phyloP scores from a whole-genome alignment of 2,113 vertebrate species.

The Lampris incognitus region DNA sequence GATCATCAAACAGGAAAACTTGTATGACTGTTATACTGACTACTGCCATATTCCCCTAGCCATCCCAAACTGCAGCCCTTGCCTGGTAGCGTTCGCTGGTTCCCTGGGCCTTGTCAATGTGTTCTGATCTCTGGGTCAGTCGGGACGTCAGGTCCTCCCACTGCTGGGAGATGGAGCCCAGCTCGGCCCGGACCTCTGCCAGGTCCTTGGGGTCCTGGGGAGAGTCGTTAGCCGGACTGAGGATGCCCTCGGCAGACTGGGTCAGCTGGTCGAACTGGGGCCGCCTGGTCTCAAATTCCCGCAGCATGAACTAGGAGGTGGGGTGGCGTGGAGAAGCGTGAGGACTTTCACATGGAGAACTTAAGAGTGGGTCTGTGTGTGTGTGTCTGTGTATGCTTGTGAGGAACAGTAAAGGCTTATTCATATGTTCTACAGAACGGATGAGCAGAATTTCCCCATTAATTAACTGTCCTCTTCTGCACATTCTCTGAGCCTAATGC shows the following conservation, averaged over 20 bases:
- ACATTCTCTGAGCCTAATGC: too few species aligned
- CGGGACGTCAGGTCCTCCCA: conserved; percentile 89
- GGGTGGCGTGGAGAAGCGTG: neutral
- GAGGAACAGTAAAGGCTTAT: too few species aligned
- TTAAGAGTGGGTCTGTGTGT: too few species aligned
- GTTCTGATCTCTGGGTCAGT: conserved; percentile 87
- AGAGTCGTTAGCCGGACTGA: conserved; percentile 78
- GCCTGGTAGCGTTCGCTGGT: conserved; percentile 92
- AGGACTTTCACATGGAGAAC: neutral
- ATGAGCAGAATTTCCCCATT: too few species aligned
- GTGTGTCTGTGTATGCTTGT: too few species aligned
- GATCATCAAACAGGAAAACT: too few species aligned
- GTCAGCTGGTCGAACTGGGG: conserved; percentile 95
- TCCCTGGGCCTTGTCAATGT: conserved; percentile 92
- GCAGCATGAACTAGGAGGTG: conserved; percentile 92
- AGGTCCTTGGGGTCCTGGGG: conserved; percentile 84
- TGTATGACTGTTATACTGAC: too few species aligned
- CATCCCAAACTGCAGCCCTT: neutral
- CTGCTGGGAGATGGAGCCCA: conserved; percentile 88
- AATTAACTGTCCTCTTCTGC: too few species aligned
- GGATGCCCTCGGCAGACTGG: conserved; percentile 90
- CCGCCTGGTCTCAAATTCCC: conserved; percentile 94
- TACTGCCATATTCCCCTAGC: too few species aligned
- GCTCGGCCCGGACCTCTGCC: conserved; percentile 87
- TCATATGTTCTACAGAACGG: too few species aligned